phyloP scores from a whole-genome alignment of 2,888 invertebrate species.

The Ganaspis brasiliensis region DNA sequence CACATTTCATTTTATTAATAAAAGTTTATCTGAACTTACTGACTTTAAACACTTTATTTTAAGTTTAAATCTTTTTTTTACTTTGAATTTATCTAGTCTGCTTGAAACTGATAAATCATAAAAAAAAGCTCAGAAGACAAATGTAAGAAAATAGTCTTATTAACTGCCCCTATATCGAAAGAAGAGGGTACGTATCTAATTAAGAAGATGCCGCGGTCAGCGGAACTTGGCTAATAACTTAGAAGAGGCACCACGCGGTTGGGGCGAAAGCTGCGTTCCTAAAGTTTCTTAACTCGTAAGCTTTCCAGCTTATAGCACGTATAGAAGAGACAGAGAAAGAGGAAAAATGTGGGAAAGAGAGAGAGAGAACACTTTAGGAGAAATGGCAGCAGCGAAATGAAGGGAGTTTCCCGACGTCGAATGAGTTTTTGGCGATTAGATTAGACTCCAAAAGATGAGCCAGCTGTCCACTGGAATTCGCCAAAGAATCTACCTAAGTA shows the following conservation, averaged over 20 bases:
- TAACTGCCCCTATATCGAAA: slow-evolving; percentile 38
- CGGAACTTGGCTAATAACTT: slow-evolving; percentile 78
- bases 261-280: slow-evolving; percentile 72
- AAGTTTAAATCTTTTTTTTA: too few species aligned
- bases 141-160: slow-evolving; percentile 36
- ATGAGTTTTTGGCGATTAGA: slow-evolving; percentile 77
- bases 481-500: slow-evolving; percentile 72
- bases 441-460: slow-evolving; percentile 71
- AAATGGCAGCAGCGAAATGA: slow-evolving; percentile 71
- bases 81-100: neutral
- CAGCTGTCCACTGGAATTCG: slow-evolving; percentile 73
- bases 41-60: too few species aligned
- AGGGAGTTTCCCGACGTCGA: slow-evolving; percentile 72
- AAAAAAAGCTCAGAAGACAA: slow-evolving; percentile 19
- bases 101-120: neutral
- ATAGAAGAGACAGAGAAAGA: slow-evolving; percentile 50
- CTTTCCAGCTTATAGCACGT: slow-evolving; percentile 64
- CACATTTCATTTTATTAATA: neutral
- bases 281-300: slow-evolving; percentile 78
- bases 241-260: slow-evolving; percentile 66
- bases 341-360: slow-evolving; percentile 59
- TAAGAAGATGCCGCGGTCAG: slow-evolving; percentile 77
- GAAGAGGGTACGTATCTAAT: slow-evolving; percentile 64
- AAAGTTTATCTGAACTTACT: too few species aligned
- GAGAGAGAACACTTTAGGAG: slow-evolving; percentile 47